These are phyloP conservation scores for Itoplectis maculator DNA, from an alignment of 2,888 invertebrate species.

Conservation along the genomic window DNA sequence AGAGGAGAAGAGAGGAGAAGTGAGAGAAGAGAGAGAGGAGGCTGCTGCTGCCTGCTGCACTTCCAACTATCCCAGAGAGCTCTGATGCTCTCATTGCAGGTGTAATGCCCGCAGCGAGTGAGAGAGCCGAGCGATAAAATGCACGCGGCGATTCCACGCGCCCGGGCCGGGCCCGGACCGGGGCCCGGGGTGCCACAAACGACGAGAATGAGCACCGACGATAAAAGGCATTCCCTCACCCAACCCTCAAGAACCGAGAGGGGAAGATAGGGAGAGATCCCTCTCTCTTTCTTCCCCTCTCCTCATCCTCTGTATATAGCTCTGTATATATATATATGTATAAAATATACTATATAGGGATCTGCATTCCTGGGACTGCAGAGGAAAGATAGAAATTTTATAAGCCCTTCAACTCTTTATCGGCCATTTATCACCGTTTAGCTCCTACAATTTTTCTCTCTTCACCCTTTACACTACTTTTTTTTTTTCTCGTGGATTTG, in stretches of 20 bases:
- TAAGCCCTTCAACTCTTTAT: constrained; percentile 56
- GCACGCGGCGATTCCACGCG: constrained; percentile 71
- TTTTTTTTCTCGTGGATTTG: constrained; percentile 15
- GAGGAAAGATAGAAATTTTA: constrained; percentile 51
- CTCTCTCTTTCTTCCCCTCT: background rate
- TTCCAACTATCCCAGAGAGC: constrained; percentile 15
- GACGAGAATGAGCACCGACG: constrained; percentile 66
- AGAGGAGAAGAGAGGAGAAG: too few relatives aligned
- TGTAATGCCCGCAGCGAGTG: constrained; percentile 77
- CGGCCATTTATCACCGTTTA: constrained; percentile 23
- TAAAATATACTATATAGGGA: background rate
- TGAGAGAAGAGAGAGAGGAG: constrained; percentile 65
- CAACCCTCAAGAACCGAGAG: too few relatives aligned
- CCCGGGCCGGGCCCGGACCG: constrained; percentile 51
- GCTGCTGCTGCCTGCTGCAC: constrained; percentile 31
- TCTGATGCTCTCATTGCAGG: constrained; percentile 72
- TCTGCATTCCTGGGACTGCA: constrained; percentile 11
- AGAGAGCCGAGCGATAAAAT: constrained; percentile 76
- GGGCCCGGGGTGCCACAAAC: constrained; percentile 63
- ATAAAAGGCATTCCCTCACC: constrained; percentile 64
- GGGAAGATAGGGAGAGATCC: too few relatives aligned
- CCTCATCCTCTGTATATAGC: constrained; percentile 30
- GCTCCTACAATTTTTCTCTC: background rate
- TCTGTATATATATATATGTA: constrained; percentile 24
- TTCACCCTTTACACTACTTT: constrained; percentile 24